Evolutionary conservation across 37 sponge, comb jelly and placozoan species (phyloP), one percentile per base, ranked within the genome.

Genomic region (Chondrilla cf. caribensis): DNA sequence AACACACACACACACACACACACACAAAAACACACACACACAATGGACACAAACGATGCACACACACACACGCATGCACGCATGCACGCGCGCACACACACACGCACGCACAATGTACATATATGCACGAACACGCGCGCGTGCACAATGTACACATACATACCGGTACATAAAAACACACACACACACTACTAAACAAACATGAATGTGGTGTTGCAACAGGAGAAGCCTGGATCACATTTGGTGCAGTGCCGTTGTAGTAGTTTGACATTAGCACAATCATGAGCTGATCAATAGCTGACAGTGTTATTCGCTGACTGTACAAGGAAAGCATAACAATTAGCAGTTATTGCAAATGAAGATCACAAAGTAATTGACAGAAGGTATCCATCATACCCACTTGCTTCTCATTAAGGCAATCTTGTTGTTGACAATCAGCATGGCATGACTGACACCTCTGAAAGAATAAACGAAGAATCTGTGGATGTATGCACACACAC

Each of bases 41-140:
- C 14, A 14, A 64, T 33, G 66, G 38, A 29, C 29, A 33, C 38
- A 33, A 28, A 35, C 38, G n/a, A 72, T 25, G 29, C 51, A 78
- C 79, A 78, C 79, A 78, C 79, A 78, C 57, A 78, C 79, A 78
- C 57, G 39, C 55, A 78, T 25, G 39, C 55, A 78, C 57, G 43
- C 54, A 78, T 25, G 22, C n/a, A 78, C 79, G 43, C n/a, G 7
- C 51, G 39, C 79, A 78, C 25, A 44, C 25, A 47, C 55, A 15
- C 51, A 47, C 55, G 39, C 25, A 43, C 55, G 39, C 25, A 78
- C 55, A 78, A 40, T 33, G 31, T 31, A 72, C 43, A 40, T 33
- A 17, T 31, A 40, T 15, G 11, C 43, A 39, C 15, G n/a, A 33
- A 39, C 64, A 72, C 19, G 14, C 19, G 38, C 38, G n/a, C 75